A percentile compares a stretch with the other conserved stretches of the same genome.
These are phyloP conservation scores for Achlya flavicornis DNA, from an alignment of 2,888 invertebrate species.

Conservation along the genomic window DNA sequence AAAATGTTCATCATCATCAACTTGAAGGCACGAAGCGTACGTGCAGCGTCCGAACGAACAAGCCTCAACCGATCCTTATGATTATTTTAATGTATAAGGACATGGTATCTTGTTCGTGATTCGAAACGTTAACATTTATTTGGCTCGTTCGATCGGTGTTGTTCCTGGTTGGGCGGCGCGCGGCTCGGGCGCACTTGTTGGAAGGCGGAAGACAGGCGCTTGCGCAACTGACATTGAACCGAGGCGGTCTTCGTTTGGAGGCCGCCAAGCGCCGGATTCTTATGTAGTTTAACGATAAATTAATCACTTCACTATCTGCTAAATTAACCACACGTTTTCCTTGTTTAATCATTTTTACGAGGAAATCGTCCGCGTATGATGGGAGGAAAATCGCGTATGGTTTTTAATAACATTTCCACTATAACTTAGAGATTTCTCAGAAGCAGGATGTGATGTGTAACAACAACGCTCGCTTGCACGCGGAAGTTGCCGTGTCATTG, in stretches of 20 bases:
- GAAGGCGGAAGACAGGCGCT: conserved; percentile 79
- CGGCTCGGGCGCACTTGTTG: conserved; percentile 31
- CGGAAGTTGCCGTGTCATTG: conserved; percentile 48
- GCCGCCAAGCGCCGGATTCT: conserved; percentile 69
- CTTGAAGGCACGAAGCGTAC: background rate
- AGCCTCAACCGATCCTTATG: background rate
- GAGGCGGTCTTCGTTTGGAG: conserved; percentile 69
- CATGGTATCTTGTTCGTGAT: conserved; percentile 27
- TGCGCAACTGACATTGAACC: conserved; percentile 83
- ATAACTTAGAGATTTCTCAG: conserved; percentile 48
- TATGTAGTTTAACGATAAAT: conserved; percentile 60
- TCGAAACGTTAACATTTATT: conserved; percentile 65
- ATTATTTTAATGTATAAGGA: conserved; percentile 6
- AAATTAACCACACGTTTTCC: conserved; percentile 38
- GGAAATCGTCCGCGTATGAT: conserved; percentile 33
- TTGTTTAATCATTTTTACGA: conserved; percentile 30
- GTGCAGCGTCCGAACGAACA: background rate
- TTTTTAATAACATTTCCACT: conserved; percentile 41
- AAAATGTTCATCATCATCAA: background rate
- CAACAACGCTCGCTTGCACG: conserved; percentile 39
- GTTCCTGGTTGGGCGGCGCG: conserved; percentile 68
- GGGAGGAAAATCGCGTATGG: conserved; percentile 55
- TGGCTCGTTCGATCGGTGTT: conserved; percentile 40
- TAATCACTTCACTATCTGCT: conserved; percentile 36
- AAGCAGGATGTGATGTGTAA: conserved; percentile 57